Evolutionary conservation across 2,113 vertebrate genomes (phyloP), one percentile per base, ranked within the genome.

Genomic region (Garra rufa): DNA sequence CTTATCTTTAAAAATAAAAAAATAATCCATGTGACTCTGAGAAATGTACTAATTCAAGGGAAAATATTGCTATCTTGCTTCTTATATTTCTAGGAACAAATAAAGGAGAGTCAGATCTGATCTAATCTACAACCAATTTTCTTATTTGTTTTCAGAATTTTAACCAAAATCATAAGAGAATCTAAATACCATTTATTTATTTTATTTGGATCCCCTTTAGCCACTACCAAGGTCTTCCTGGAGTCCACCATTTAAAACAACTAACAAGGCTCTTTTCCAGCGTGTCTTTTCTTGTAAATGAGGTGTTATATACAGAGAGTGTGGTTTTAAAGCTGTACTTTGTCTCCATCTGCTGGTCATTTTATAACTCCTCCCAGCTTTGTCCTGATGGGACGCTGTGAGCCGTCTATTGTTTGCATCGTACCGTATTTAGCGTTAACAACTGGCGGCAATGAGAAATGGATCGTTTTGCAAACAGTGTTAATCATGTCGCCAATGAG

Each of bases 321-420:
- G 34, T 14, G 10, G 76, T 43, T 41, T 76, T 59, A 57, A 59
- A 77, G 2, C 7, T 44, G n/a, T 63, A 61, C 55, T 78, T 78
- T 78, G 76, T 63, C 38, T 78, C 76, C n/a, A 61, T 26, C 76
- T 78, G 38, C 55, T 61, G 55, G 55, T 34, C 34, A 11, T 9
- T 50, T 50, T 50, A 5, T 19, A 50, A 55, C 50, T 52, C 15
- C 19, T 21, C 19, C 50, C 19, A 55, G 19, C 6, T 17, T 55
- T 55, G 15, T 55, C 50, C 19, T 21, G 34, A 34, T 34, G 34
- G 3, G 19, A 8, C 2, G 2, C n/a, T n/a, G 8, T 57, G 19
- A 9, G 19, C 50, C 2, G 7, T 57, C 52, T 57, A 9, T 57
- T 1, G 2, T 57, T 0, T 57, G 19, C n/a, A 57, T 57, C 34